Evolutionary conservation across 2,888 invertebrate species (phyloP).

Genomic region (Mermis nigrescens): DNA sequence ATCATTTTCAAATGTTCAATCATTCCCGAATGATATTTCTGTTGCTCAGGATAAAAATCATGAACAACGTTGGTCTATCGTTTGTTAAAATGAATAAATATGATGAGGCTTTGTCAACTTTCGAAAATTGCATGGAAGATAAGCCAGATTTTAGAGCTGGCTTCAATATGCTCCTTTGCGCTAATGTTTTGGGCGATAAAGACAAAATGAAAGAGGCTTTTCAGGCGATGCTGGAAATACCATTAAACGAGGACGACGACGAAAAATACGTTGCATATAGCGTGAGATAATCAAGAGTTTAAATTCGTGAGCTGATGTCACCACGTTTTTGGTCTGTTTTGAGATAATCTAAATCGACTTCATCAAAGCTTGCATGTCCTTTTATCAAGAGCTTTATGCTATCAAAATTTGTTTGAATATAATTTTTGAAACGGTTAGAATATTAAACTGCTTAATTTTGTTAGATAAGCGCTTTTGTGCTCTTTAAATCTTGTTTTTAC

Average conservation of each 20-base stretch:
- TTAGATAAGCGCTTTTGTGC: too few relatives aligned
- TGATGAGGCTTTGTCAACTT: slow-evolving; percentile 80
- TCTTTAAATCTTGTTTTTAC: too few relatives aligned
- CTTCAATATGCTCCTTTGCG: slow-evolving; percentile 55
- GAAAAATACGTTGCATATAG: slow-evolving; percentile 44
- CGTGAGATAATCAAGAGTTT: slow-evolving; percentile 9
- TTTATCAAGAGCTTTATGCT: too few relatives aligned
- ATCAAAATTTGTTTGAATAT: background rate
- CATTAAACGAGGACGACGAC: slow-evolving; percentile 54
- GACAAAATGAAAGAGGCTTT: slow-evolving; percentile 85
- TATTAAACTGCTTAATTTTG: background rate
- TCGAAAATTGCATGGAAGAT: slow-evolving; percentile 94
- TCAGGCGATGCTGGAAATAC: slow-evolving; percentile 66
- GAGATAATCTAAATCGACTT: too few relatives aligned
- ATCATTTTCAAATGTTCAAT: too few relatives aligned
- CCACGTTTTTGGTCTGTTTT: slow-evolving; percentile 10
- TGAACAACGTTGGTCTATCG: slow-evolving; percentile 87
- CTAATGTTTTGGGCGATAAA: slow-evolving; percentile 49
- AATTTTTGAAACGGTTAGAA: background rate
- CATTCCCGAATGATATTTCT: too few relatives aligned
- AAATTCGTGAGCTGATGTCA: background rate
- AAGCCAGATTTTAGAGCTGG: slow-evolving; percentile 64
- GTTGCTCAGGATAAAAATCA: slow-evolving; percentile 61
- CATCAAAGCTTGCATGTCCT: too few relatives aligned
- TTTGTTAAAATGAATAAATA: slow-evolving; percentile 89